Base-by-base conservation (phyloP, 2,113 vertebrate genomes). In the Vireo altiloquus region DNA sequence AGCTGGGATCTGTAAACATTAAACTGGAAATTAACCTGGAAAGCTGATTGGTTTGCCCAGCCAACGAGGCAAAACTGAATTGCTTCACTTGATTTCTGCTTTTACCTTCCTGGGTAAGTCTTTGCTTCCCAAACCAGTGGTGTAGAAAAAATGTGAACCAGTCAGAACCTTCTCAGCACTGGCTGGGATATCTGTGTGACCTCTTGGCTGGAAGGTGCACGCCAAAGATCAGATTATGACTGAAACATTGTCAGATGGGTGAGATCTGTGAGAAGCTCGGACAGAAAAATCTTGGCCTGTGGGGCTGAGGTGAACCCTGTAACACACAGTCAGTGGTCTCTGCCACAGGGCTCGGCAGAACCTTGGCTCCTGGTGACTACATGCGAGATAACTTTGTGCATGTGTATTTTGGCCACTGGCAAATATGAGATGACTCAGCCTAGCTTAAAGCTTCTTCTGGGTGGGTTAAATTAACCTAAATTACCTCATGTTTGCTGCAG, bases 271-370 rank as follows among this genome's bases (percentile, higher is more conserved):
- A 9, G 42, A 78, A 33, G 11, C 16, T 74, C 19, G 53, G 42
- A 25, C 10, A 42, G 56, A 28, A 4, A 11, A 90, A 17, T 40
- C 33, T 44, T 59, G 35, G 47, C 10, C 47, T 76, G 6, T 4
- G 9, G 11, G 20, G 20, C 31, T 72, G 15, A 21, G n/a, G 23
- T 64, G 65, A 81, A 11, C 42, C 60, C 53, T 59, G 6, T 31
- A 66, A 27, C 9, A 7, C 10, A 20, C 12, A 44, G n/a, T 28
- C 28, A 27, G 9, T 13, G 28, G 50, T 33, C 5, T 25, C 7
- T 59, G 47, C 42, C 24, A 35, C 0, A 3, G 64, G 18, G 23
- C n/a, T 84, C 1, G 0, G 39, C 22, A 23, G 53, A 31, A 44
- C 39, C 23, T 59, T 74, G 64, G 30, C 44, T 91, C 11, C 61